Percentiles rank a stretch among this genome's conserved stretches.
Evolutionary conservation across 2,113 vertebrate genomes (phyloP).

Genomic region (Thryonomys swinderianus): DNA sequence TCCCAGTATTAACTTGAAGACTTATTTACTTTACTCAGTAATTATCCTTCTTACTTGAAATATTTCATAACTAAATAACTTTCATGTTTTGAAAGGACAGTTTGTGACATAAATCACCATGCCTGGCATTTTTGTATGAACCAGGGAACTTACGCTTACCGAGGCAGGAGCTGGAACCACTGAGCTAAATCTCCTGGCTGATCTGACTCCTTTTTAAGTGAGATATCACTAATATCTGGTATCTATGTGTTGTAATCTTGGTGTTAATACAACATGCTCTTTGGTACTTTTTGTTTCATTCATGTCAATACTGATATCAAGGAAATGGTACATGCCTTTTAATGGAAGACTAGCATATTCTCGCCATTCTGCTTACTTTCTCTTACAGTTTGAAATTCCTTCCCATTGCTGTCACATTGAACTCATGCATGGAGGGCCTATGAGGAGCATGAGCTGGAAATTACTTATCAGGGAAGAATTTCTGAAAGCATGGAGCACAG

Average conservation of each 20-base stretch:
- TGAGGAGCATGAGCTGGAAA: not conserved
- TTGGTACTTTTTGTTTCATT: not conserved
- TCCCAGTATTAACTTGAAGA: not conserved
- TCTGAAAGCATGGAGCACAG: not conserved
- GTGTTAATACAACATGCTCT: not conserved
- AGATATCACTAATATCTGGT: not conserved
- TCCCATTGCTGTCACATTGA: not conserved
- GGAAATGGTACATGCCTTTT: not conserved
- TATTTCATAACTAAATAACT: not conserved
- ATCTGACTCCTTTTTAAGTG: not conserved
- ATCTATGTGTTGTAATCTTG: not conserved
- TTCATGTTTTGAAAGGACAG: not conserved
- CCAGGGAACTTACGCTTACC: too few species aligned
- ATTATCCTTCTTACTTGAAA: conserved; percentile 3
- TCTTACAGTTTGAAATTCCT: not conserved
- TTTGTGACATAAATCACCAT: too few species aligned
- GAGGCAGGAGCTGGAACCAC: too few species aligned
- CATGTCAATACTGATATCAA: not conserved
- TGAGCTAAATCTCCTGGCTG: too few species aligned
- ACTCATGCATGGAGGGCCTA: not conserved
- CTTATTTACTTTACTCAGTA: not conserved
- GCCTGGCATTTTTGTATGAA: too few species aligned
- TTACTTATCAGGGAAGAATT: not conserved
- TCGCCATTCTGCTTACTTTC: conserved; percentile 3
- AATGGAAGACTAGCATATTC: not conserved